Percentiles rank a stretch among this genome's conserved stretches.
Conservation (phyloP, 1,140 invertebrate species). For the Dendroctonus ponderosae region DNA sequence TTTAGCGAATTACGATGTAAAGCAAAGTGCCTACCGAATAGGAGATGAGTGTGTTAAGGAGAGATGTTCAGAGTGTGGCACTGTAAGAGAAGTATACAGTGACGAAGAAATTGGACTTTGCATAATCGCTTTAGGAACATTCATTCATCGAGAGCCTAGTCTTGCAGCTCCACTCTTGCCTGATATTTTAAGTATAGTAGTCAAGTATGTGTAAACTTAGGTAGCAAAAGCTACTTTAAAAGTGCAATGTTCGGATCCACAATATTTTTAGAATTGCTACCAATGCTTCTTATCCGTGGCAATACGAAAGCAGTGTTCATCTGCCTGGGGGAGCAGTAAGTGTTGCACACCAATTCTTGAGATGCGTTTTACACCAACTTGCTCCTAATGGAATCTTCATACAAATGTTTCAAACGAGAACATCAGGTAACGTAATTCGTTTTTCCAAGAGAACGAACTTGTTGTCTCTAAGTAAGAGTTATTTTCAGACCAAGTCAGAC, state of each 20-base stretch:
- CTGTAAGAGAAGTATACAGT: slow-evolving; percentile 86
- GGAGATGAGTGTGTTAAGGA: slow-evolving; percentile 72
- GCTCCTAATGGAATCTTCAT: slow-evolving; percentile 94
- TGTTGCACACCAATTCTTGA: slow-evolving; percentile 94
- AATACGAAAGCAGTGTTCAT: slow-evolving; percentile 82
- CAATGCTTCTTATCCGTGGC: slow-evolving; percentile 83
- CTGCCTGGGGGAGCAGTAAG: slow-evolving; percentile 86
- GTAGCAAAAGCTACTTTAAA: neutral
- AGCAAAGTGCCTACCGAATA: slow-evolving; percentile 64
- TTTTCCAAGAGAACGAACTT: no score
- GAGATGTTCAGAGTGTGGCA: slow-evolving; percentile 77
- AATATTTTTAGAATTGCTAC: slow-evolving; percentile 62
- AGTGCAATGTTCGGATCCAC: neutral
- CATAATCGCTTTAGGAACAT: slow-evolving; percentile 91
- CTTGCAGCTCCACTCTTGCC: slow-evolving; percentile 90
- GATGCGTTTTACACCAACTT: slow-evolving; percentile 94
- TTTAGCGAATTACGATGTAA: slow-evolving; percentile 49
- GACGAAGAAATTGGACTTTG: slow-evolving; percentile 96
- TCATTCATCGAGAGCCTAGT: slow-evolving; percentile 92
- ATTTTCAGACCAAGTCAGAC: slow-evolving; percentile 61
- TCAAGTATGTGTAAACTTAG: slow-evolving; percentile 62
- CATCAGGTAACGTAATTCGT: slow-evolving; percentile 61
- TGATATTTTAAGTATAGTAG: slow-evolving; percentile 84
- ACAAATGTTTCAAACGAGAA: slow-evolving; percentile 91
- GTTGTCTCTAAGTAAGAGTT: neutral